Conservation (phyloP, 2,888 invertebrate species). For the Prenolepis imparis region DNA sequence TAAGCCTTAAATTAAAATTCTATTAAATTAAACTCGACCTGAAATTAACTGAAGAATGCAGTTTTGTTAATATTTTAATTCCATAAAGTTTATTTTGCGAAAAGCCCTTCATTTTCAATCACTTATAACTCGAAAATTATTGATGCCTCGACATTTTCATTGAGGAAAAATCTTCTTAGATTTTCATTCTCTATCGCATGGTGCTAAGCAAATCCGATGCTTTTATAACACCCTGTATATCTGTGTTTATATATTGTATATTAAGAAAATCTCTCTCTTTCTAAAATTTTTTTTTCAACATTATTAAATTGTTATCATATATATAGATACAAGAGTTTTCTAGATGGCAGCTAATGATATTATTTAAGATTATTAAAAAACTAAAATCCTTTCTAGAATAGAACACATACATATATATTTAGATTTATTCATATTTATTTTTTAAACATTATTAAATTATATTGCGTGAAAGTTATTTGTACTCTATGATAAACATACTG, state of each 20-base stretch:
- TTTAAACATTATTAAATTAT: neutral
- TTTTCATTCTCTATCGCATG: too few relatives aligned
- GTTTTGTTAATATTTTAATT: too few relatives aligned
- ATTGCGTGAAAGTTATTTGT: neutral
- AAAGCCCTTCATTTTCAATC: too few relatives aligned
- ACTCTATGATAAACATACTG: neutral
- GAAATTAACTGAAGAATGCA: too few relatives aligned
- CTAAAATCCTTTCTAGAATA: neutral
- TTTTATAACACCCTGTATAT: too few relatives aligned
- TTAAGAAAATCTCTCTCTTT: neutral
- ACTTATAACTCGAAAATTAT: too few relatives aligned
- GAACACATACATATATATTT: neutral
- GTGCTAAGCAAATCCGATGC: too few relatives aligned
- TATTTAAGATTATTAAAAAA: slow-evolving; percentile 2
- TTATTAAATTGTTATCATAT: neutral
- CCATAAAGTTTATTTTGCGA: too few relatives aligned
- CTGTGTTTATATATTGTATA: neutral
- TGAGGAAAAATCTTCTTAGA: too few relatives aligned
- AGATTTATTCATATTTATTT: slow-evolving; percentile 5
- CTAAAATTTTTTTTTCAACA: neutral
- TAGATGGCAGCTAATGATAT: neutral
- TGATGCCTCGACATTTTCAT: too few relatives aligned
- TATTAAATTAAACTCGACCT: too few relatives aligned
- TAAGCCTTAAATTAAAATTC: too few relatives aligned
- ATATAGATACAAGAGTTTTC: neutral